phyloP scores from a whole-genome alignment of 2,113 vertebrate genomes.

The Microtus ochrogaster region DNA sequence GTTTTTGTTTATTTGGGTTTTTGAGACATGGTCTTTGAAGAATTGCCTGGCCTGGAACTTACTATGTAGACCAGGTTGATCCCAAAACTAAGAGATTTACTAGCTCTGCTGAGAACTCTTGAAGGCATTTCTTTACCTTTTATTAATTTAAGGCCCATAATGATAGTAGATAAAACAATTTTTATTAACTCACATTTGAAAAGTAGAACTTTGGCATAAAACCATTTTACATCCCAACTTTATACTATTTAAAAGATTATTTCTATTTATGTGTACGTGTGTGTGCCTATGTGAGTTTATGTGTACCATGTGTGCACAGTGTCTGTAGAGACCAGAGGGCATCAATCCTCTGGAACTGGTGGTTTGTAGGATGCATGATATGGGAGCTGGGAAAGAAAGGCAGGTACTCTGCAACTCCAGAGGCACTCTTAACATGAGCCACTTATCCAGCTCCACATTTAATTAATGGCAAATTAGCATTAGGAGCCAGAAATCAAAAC shows the following conservation, averaged over 20 bases:
- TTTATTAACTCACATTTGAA: not conserved
- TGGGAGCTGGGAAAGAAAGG: not conserved
- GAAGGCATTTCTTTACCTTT: slow-evolving; percentile 9
- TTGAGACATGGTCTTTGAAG: not conserved
- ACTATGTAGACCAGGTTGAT: not conserved
- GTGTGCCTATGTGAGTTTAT: not conserved
- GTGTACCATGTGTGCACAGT: not conserved
- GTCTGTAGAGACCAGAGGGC: not conserved
- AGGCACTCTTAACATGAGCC: not conserved
- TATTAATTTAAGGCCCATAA: not conserved
- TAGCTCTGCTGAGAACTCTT: not conserved
- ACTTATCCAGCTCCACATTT: not conserved
- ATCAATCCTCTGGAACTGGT: not conserved
- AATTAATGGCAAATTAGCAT: slow-evolving; percentile 30
- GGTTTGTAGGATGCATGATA: not conserved
- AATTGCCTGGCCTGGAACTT: not conserved
- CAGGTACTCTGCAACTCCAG: not conserved
- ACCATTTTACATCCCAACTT: not conserved
- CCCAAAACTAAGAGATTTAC: not conserved
- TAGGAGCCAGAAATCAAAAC: slow-evolving; percentile 1
- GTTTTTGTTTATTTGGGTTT: not conserved
- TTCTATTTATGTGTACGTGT: not conserved
- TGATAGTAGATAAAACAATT: slow-evolving; percentile 4
- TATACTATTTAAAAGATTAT: not conserved
- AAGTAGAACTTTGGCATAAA: not conserved